Percentiles rank a stretch among this genome's conserved stretches.
Conservation (phyloP, 2,888 invertebrate genomes). For the Aspidapion aeneum region DNA sequence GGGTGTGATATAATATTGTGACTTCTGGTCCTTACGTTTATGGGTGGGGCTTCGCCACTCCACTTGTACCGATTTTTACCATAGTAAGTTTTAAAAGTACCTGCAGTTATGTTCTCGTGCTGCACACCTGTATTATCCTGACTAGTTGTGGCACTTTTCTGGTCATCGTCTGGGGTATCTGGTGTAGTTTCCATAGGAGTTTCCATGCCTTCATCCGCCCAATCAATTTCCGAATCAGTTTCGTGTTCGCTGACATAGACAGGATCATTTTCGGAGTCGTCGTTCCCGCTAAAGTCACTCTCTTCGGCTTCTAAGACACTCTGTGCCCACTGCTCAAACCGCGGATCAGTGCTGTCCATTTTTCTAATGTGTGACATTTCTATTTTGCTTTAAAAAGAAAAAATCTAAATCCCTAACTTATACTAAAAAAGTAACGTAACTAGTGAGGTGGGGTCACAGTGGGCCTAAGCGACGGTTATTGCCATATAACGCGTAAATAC, state of each 20-base stretch:
- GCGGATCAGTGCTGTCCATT: conserved; percentile 1
- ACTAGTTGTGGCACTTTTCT: neutral
- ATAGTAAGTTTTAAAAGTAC: no score
- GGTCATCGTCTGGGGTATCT: neutral
- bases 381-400: conserved; percentile 5
- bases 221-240: conserved; percentile 2
- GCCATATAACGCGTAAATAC: neutral
- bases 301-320: conserved; percentile 2
- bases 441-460: neutral
- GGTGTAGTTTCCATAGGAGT: neutral
- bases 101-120: no score
- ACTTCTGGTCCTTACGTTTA: conserved; percentile 2
- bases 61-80: no score
- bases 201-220: neutral
- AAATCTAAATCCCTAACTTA: neutral
- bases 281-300: no score
- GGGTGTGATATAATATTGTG: conserved; percentile 1
- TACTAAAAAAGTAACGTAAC: neutral
- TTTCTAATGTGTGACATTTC: conserved; percentile 4
- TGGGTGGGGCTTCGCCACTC: conserved; percentile 1
- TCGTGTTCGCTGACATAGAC: neutral
- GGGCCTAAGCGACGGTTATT: neutral
- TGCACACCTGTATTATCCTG: neutral
- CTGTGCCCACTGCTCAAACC: conserved; percentile 5
- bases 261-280: conserved; percentile 3